A percentile compares a stretch with the other conserved stretches of the same genome.
phyloP scores from a whole-genome alignment of 2,797 vertebrate genomes.

The Bryconaethiops microstoma region DNA sequence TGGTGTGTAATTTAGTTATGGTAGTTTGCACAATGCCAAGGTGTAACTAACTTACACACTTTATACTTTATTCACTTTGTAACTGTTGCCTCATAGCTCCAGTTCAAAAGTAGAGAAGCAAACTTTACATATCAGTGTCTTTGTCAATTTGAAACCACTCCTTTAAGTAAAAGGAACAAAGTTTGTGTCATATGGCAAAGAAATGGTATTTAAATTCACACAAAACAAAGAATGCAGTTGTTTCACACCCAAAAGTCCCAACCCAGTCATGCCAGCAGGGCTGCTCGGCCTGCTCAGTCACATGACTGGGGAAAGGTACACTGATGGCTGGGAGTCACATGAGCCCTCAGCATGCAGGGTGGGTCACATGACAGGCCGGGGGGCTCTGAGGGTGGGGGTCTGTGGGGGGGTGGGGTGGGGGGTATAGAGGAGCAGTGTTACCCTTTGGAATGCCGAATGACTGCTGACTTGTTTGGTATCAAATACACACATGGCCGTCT shows the following conservation, averaged over 20 bases:
- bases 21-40: too few relatives aligned
- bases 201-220: neutral
- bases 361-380: conserved; percentile 46
- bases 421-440: neutral
- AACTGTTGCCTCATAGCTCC: too few relatives aligned
- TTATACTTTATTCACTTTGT: neutral
- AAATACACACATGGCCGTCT: neutral
- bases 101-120: too few relatives aligned
- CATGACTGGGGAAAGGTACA: conserved; percentile 23
- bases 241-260: neutral
- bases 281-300: conserved; percentile 18
- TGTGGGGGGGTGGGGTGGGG: neutral
- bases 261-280: neutral
- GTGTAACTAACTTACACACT: too few relatives aligned
- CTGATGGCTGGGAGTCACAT: conserved; percentile 22
- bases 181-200: neutral
- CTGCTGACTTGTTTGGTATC: neutral
- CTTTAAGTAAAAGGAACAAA: neutral
- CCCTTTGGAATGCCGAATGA: neutral
- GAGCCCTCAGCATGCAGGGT: conserved; percentile 4
- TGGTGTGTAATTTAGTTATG: too few relatives aligned
- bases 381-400: conserved; percentile 11
- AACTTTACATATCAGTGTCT: neutral
- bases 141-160: neutral
- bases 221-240: neutral